phyloP scores from a whole-genome alignment of 2,113 vertebrate species.

The Xiphophorus hellerii region DNA sequence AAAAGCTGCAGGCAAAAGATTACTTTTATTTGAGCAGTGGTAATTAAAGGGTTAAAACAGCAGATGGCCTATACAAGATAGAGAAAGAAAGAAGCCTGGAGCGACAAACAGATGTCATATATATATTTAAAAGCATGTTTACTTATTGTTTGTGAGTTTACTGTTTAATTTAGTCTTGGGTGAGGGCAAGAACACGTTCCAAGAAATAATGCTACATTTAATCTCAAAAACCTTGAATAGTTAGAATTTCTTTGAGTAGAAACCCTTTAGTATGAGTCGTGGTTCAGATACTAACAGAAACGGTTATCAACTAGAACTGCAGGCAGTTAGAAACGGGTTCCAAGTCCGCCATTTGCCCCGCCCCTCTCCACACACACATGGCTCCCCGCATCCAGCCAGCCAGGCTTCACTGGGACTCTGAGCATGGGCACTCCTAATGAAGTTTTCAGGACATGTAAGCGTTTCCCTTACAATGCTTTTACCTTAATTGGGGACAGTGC shows the following conservation, averaged over 20 bases:
- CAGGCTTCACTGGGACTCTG: too few species aligned
- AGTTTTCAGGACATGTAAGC: too few species aligned
- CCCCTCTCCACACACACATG: too few species aligned
- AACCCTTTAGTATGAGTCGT: neutral
- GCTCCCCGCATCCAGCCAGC: too few species aligned
- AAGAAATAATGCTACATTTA: neutral
- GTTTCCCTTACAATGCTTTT: too few species aligned
- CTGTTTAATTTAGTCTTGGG: neutral
- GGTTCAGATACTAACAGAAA: neutral
- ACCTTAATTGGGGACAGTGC: too few species aligned
- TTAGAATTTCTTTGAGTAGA: neutral
- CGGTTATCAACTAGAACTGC: neutral
- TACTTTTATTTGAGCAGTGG: conserved; percentile 4
- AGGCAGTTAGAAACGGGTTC: too few species aligned
- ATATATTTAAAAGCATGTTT: conserved; percentile 1
- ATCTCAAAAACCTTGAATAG: neutral
- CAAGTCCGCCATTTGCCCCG: too few species aligned
- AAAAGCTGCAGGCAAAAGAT: conserved; percentile 22
- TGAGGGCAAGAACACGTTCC: neutral
- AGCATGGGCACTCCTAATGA: too few species aligned
- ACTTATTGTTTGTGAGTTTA: neutral
- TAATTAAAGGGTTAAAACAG: conserved; percentile 32
- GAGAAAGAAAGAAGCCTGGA: neutral
- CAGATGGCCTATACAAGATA: conserved; percentile 1
- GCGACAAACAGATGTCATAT: neutral